These are phyloP conservation scores for Mallateleia sp. DNA, from an alignment of 2,888 invertebrate species.

Conservation along the genomic window DNA sequence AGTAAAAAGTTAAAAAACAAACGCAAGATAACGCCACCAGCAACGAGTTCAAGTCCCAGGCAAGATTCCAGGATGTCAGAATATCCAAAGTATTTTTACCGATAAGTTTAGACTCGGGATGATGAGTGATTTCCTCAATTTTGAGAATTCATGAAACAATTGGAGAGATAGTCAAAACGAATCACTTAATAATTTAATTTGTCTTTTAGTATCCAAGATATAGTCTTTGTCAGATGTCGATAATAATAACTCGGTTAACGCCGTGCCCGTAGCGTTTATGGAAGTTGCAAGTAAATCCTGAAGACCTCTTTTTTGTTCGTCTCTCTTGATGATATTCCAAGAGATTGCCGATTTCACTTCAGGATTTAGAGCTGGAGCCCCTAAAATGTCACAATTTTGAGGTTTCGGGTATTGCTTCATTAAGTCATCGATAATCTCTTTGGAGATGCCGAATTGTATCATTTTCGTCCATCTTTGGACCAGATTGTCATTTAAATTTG, in stretches of 20 bases:
- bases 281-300: neutral
- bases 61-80: too few species aligned
- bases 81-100: too few species aligned
- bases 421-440: neutral
- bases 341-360: conserved; percentile 8
- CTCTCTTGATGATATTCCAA: neutral
- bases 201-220: neutral
- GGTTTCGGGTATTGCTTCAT: conserved; percentile 2
- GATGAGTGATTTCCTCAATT: neutral
- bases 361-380: neutral
- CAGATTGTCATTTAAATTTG: conserved; percentile 14
- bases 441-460: neutral
- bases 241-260: neutral
- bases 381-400: neutral
- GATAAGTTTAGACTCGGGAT: conserved; percentile 7
- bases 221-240: too few species aligned
- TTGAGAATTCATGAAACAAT: neutral
- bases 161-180: neutral
- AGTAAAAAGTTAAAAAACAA: too few species aligned
- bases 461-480: conserved; percentile 13
- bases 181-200: conserved; percentile 2
- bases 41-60: too few species aligned
- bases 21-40: too few species aligned
- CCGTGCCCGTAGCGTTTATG: neutral
- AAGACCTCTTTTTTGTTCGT: conserved; percentile 21